Base-by-base conservation (phyloP, 1,140 invertebrate species). In the Pectinophora gossypiella region DNA sequence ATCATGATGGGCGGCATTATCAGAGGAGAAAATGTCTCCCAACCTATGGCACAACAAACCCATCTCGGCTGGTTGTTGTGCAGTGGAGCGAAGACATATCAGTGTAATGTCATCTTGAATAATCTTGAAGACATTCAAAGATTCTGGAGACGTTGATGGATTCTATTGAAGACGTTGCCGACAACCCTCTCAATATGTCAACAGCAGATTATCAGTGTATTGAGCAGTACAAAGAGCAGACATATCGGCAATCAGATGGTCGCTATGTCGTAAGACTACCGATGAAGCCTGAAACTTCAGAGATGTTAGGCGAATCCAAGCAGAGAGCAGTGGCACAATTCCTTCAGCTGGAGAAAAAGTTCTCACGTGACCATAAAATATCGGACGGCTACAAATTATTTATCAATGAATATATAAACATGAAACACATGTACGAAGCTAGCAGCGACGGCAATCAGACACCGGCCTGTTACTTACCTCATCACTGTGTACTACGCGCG, bases 61-160 rank as follows among this genome's bases (percentile, higher is more conserved):
- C 13, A 19, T 15, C 19, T 44, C 12, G 42, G 42, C 12, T 44
- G 42, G 42, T n/a, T 44, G 19, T 10, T 44, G 9, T 44, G 42
- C 19, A 15, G 9, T 3, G 10, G 20, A 20, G 18, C 20, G 10
- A 6, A 19, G 5, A 5, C 42, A 19, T 20, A 44, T 44, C 42
- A 44, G 2, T 44, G 42, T n/a, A 44, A 44, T 44, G 42, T 44
- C 19, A 44, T 44, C 10, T 20, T 44, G 10, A 44, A 44, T 19
- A 44, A 44, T 13, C 18, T 54, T 3, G 15, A 42, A 12, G 56
- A 61, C 7, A 15, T 69, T 15, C 52, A 23, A 20, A 59, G 32
- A 22, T 76, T 68, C 48, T 79, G 71, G 71, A 64, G 3, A 13
- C n/a, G n/a, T n/a, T n/a, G n/a, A n/a, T n/a, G n/a, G n/a, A n/a